These are phyloP conservation scores for Helarctos malayanus DNA, from an alignment of 2,797 vertebrate species.

Conservation along the genomic window DNA sequence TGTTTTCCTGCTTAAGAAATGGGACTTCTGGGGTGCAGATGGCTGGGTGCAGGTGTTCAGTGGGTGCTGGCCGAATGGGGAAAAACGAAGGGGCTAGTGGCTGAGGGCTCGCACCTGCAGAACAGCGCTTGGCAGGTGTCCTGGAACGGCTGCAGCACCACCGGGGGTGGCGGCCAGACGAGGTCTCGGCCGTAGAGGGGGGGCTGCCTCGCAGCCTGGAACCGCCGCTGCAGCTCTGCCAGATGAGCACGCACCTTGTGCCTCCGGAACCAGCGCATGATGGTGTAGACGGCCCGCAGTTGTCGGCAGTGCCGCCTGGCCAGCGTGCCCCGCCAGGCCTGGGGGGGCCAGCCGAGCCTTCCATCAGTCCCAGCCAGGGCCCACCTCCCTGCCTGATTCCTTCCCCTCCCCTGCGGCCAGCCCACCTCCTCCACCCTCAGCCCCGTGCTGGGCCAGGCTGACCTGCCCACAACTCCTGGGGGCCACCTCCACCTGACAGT, in stretches of 20 bases:
- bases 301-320: constrained; percentile 91
- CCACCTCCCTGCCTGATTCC: not conserved
- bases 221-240: constrained; percentile 92
- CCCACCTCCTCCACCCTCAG: not conserved
- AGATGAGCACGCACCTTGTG: constrained; percentile 95
- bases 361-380: not conserved
- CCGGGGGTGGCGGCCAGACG: constrained; percentile 92
- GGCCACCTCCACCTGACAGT: not conserved
- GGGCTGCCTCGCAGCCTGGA: constrained; percentile 91
- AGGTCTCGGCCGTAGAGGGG: constrained; percentile 92
- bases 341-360: not conserved
- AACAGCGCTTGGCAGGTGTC: constrained; percentile 92
- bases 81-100: accelerated
- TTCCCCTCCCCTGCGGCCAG: not conserved
- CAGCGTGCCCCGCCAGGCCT: constrained; percentile 96
- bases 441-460: accelerated
- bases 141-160: constrained; percentile 92
- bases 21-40: not conserved
- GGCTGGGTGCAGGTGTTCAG: not conserved
- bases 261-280: constrained; percentile 94
- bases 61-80: accelerated
- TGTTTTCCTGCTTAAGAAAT: not conserved
- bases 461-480: not conserved
- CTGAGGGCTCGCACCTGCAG: constrained; percentile 89
- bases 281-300: constrained; percentile 92